A percentile compares a stretch with the other conserved stretches of the same genome.
These are phyloP conservation scores for Oscheius sp. DNA, from an alignment of 2,888 invertebrate species.

Conservation along the genomic window DNA sequence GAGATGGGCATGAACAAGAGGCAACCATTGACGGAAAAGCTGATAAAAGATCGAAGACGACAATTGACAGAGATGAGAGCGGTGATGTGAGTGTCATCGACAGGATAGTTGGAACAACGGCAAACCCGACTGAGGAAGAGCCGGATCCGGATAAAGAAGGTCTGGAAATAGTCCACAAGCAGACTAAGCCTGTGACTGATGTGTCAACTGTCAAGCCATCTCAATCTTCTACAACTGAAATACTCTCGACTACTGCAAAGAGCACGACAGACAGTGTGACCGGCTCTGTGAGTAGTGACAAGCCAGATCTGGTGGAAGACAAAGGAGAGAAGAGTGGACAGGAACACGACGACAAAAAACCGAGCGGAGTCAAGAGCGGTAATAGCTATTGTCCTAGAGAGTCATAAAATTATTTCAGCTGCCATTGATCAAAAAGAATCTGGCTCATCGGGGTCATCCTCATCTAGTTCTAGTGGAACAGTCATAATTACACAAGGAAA, in stretches of 20 bases:
- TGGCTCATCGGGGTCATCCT: not conserved
- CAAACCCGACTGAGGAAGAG: constrained; percentile 3
- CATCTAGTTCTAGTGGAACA: too few relatives aligned
- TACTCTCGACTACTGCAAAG: not conserved
- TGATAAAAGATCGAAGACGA: not conserved
- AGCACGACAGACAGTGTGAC: constrained; percentile 10
- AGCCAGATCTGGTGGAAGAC: constrained; percentile 16
- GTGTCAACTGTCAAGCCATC: not conserved
- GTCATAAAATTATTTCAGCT: not conserved
- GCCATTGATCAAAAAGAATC: not conserved
- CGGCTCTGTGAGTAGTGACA: constrained; percentile 8
- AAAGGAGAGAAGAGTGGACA: not conserved
- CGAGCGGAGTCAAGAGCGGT: not conserved
- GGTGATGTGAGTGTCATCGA: constrained; percentile 24
- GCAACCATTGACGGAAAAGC: not conserved
- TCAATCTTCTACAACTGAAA: not conserved
- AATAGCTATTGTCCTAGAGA: not conserved
- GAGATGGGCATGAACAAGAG: not conserved
- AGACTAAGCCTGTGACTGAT: constrained; percentile 5
- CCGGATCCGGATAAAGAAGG: constrained; percentile 30
- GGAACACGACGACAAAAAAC: constrained; percentile 2
- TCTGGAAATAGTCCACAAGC: constrained; percentile 41
- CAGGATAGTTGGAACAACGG: constrained; percentile 6
- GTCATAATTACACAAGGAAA: not conserved
- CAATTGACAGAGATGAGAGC: constrained; percentile 14